Conservation (phyloP, 2,888 invertebrate genomes). For the Synergus gifuensis region DNA sequence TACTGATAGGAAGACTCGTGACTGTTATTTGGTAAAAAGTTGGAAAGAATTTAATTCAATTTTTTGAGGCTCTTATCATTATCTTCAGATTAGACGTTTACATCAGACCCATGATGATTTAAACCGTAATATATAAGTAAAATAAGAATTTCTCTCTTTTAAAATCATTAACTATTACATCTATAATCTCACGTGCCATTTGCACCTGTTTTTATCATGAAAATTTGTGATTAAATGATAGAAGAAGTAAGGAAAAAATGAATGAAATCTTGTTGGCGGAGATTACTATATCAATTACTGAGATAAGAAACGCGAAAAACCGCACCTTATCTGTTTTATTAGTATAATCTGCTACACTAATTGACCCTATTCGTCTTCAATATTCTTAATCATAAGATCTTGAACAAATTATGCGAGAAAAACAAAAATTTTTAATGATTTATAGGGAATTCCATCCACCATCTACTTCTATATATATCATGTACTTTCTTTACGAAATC, state of each 20-base stretch:
- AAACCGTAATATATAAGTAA: conserved; percentile 61
- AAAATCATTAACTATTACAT: background rate
- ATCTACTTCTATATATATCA: too few species aligned
- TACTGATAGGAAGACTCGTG: conserved; percentile 69
- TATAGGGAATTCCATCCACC: too few species aligned
- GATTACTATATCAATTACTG: background rate
- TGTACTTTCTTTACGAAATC: too few species aligned
- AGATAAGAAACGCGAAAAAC: background rate
- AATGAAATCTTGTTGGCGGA: background rate
- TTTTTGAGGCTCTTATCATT: conserved; percentile 53
- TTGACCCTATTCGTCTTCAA: conserved; percentile 5
- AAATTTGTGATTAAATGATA: conserved; percentile 3
- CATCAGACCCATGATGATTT: conserved; percentile 28
- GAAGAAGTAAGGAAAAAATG: background rate
- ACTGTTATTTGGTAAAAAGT: conserved; percentile 65
- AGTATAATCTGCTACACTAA: background rate
- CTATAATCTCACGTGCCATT: background rate
- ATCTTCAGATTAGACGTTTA: conserved; percentile 69
- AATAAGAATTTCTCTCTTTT: background rate
- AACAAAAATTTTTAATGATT: background rate
- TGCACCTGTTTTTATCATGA: conserved; percentile 1
- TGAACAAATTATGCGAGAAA: background rate
- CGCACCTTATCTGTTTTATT: conserved; percentile 1
- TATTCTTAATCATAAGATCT: background rate
- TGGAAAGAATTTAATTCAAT: conserved; percentile 64